Conservation (phyloP, 2,113 vertebrate species). For the Cercocebus atys region DNA sequence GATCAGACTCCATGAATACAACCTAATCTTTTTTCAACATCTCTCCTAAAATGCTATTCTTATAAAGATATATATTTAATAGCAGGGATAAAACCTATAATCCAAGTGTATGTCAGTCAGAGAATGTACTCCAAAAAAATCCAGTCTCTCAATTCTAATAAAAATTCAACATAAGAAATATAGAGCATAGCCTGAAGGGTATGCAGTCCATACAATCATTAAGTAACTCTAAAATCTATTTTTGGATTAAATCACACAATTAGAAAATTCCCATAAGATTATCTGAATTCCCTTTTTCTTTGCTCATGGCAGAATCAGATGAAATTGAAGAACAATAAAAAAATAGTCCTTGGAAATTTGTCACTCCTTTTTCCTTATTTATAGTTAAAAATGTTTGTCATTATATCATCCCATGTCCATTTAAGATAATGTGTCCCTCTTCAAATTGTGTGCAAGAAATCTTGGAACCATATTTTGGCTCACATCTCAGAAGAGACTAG, state of each 20-base stretch:
- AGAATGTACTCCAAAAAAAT: background rate
- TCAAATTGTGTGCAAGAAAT: background rate
- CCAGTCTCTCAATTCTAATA: background rate
- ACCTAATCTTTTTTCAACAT: background rate
- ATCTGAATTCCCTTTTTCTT: background rate
- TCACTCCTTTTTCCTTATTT: background rate
- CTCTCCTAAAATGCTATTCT: background rate
- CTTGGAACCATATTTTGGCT: background rate
- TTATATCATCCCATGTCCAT: background rate
- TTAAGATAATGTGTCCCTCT: background rate
- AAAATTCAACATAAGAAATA: background rate
- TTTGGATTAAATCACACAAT: slow-evolving; percentile 35
- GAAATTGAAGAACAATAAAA: slow-evolving; percentile 46
- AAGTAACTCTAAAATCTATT: slow-evolving; percentile 10
- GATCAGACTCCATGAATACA: background rate
- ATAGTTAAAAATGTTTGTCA: background rate
- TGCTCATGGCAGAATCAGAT: background rate
- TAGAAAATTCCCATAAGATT: background rate
- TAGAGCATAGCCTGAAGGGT: background rate
- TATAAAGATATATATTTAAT: background rate
- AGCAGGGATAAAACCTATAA: background rate
- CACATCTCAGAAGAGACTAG: background rate
- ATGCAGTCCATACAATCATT: background rate
- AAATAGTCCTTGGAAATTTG: background rate
- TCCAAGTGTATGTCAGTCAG: background rate